phyloP scores from a whole-genome alignment of 2,888 invertebrate genomes.

The Drosophila koepferae region DNA sequence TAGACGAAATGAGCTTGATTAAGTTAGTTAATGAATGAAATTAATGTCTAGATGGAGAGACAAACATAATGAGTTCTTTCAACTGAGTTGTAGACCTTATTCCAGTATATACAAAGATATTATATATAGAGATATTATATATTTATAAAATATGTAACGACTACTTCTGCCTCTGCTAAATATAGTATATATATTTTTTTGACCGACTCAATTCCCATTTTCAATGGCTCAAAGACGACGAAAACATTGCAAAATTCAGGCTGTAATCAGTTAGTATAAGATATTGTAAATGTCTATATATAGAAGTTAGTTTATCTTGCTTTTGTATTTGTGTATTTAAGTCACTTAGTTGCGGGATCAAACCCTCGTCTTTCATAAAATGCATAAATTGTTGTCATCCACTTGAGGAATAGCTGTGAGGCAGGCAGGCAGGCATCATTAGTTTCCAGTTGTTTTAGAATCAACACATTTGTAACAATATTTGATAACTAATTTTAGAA shows the following conservation, averaged over 20 bases:
- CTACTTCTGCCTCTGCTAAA: neutral
- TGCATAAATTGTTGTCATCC: slow-evolving; percentile 70
- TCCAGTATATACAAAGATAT: no score
- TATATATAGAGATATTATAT: neutral
- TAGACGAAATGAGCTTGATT: no score
- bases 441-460: slow-evolving; percentile 80
- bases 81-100: no score
- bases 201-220: neutral
- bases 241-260: neutral
- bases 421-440: slow-evolving; percentile 39
- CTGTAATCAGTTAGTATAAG: neutral
- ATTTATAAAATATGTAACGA: neutral
- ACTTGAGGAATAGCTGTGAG: slow-evolving; percentile 60
- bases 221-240: neutral
- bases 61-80: no score
- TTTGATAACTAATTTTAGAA: slow-evolving; percentile 84
- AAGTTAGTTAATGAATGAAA: no score
- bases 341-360: slow-evolving; percentile 47
- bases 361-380: slow-evolving; percentile 69
- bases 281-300: slow-evolving; percentile 4
- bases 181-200: neutral
- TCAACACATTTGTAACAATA: slow-evolving; percentile 84
- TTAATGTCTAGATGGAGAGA: no score
- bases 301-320: slow-evolving; percentile 11
- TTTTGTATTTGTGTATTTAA: slow-evolving; percentile 56